Percentiles rank a stretch among this genome's conserved stretches.
Evolutionary conservation across 2,113 vertebrate genomes (phyloP).

Genomic region (Strigops habroptila): DNA sequence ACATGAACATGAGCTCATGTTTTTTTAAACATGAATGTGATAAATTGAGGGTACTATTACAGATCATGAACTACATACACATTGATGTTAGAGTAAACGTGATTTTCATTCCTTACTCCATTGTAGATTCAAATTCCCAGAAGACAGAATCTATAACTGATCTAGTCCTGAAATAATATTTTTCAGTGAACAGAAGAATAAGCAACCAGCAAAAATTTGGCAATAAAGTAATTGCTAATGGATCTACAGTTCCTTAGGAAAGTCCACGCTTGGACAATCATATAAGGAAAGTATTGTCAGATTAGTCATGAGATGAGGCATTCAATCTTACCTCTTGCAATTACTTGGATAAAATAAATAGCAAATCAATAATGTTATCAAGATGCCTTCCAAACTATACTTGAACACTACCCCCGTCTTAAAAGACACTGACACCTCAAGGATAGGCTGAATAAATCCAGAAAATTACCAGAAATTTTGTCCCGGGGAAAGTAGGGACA

Average conservation of each 20-base stretch:
- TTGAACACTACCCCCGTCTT: neutral
- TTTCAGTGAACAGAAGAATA: neutral
- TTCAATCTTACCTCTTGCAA: neutral
- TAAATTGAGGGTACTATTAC: neutral
- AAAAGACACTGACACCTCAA: neutral
- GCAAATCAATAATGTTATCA: neutral
- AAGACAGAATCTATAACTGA: neutral
- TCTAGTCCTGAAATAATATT: neutral
- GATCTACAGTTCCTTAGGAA: neutral
- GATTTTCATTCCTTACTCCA: neutral
- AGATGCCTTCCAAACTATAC: neutral
- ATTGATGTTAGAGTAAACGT: neutral
- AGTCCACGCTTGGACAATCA: neutral
- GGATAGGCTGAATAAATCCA: neutral
- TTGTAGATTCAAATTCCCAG: neutral
- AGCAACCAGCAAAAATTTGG: neutral
- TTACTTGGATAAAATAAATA: neutral
- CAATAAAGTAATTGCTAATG: neutral
- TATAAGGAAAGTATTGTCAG: neutral
- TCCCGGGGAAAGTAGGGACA: neutral
- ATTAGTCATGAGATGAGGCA: neutral
- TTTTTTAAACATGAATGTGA: neutral
- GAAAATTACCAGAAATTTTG: neutral
- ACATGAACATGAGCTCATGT: accelerated
- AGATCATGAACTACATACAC: neutral